Evolutionary conservation across 2,113 vertebrate species (phyloP), one percentile per base, ranked within the genome.

Genomic region (Urocitellus parryii): DNA sequence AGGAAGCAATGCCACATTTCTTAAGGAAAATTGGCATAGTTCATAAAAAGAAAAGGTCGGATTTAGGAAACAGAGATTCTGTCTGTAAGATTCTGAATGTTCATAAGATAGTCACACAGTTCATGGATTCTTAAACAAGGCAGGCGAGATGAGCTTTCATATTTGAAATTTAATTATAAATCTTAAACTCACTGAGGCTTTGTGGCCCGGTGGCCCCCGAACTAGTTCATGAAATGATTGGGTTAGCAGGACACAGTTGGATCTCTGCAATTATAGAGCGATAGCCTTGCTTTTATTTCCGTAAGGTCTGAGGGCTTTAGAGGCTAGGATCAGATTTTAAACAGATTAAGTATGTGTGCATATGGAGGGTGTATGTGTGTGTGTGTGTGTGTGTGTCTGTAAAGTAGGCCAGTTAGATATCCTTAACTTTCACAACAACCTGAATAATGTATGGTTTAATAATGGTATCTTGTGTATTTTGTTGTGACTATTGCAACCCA

Each of bases 211-310:
- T 78, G 39, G 39, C 22, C 39, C 56, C 39, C 70, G 73, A 91
- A 92, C 70, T 95, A 93, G 53, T 56, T 96, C 65, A 87, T 72
- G 83, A 95, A 94, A 27, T 80, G 53, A 94, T 24, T 96, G 63
- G 24, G 63, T 48, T 94, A 96, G 82, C 58, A 95, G 29, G 68
- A 89, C 63, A 96, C 48, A 87, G 74, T 94, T 92, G 84, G 65
- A 92, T 78, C 58, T 95, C 81, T 92, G 77, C 72, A 96, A 85
- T 97, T 92, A 95, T 82, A 84, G 58, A 88, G 4, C 42, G 39
- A 32, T 77, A 67, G 42, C 34, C 68, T 88, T 88, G 53, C 18
- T 81, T 94, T 97, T 97, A 97, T 96, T 95, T 96, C 91, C 63
- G 56, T 82, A 82, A 94, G 5, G 42, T 65, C 24, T 88, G 32